phyloP scores from a whole-genome alignment of 2,888 invertebrate genomes.

The Drosophila lutescens region DNA sequence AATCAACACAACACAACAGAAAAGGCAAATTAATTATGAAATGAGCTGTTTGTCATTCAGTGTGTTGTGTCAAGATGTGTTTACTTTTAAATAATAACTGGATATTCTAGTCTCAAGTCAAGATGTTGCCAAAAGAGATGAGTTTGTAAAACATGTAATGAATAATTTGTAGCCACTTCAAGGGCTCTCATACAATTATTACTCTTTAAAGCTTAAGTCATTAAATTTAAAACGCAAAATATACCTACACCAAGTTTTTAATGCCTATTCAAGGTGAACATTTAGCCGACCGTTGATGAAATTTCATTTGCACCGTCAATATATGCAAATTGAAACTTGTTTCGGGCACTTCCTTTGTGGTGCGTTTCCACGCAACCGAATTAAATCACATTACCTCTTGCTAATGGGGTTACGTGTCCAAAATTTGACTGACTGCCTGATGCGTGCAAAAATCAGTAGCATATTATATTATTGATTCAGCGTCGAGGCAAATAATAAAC shows the following conservation, averaged over 20 bases:
- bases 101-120: constrained; percentile 1
- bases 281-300: background rate
- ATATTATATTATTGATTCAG: constrained; percentile 63
- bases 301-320: background rate
- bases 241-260: no score
- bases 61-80: constrained; percentile 36
- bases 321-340: constrained; percentile 20
- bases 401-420: constrained; percentile 54
- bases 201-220: background rate
- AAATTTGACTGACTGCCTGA: constrained; percentile 20
- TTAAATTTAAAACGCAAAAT: background rate
- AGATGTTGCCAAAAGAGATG: constrained; percentile 12
- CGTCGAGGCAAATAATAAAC: constrained; percentile 40
- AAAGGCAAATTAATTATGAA: constrained; percentile 54
- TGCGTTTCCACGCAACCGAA: constrained; percentile 40
- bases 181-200: background rate
- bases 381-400: constrained; percentile 49
- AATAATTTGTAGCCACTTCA: constrained; percentile 12
- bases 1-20: constrained; percentile 21
- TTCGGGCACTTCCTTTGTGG: constrained; percentile 4
- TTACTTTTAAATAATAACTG: constrained; percentile 25
- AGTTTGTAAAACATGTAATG: constrained; percentile 21
- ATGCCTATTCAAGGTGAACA: no score
- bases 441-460: constrained; percentile 57
- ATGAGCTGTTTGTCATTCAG: constrained; percentile 30